Evolutionary conservation across 2,113 vertebrate species (phyloP).

Genomic region (Oostethus manadensis): DNA sequence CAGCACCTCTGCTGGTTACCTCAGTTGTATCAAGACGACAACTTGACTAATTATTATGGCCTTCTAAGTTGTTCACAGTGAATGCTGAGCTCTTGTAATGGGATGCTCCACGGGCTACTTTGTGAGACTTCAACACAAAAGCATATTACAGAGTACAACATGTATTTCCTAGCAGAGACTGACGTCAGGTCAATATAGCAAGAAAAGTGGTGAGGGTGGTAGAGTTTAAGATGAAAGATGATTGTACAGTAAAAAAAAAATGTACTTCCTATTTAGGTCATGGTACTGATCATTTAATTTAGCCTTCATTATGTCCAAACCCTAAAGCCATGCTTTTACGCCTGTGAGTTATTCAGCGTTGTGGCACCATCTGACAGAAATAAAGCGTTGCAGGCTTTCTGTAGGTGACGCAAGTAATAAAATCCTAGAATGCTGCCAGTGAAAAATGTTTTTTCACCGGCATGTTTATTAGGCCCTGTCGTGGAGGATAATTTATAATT

Average conservation of each 20-base stretch:
- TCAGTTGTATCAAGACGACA: not conserved
- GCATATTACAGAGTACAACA: too few relatives aligned
- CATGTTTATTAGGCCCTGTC: constrained; percentile 43
- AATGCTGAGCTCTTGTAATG: too few relatives aligned
- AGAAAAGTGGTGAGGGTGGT: not conserved
- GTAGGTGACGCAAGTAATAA: constrained; percentile 36
- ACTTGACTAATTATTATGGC: too few relatives aligned
- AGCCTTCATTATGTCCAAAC: constrained; percentile 19
- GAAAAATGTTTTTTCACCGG: constrained; percentile 22
- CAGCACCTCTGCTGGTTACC: not conserved
- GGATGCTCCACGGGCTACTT: too few relatives aligned
- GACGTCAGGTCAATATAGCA: not conserved
- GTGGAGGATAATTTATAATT: constrained; percentile 28
- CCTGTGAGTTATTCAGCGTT: constrained; percentile 27
- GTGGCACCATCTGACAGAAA: constrained; percentile 31
- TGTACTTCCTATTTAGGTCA: constrained; percentile 9
- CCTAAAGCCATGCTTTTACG: constrained; percentile 15
- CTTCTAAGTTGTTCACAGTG: too few relatives aligned
- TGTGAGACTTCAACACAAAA: too few relatives aligned
- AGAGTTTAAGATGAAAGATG: not conserved
- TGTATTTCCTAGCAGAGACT: not conserved
- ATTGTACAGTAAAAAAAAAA: not conserved
- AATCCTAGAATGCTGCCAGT: constrained; percentile 40
- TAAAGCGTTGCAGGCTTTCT: constrained; percentile 29
- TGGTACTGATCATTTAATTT: not conserved